Conservation (phyloP, 2,113 vertebrate species). For the Ciconia boyciana region DNA sequence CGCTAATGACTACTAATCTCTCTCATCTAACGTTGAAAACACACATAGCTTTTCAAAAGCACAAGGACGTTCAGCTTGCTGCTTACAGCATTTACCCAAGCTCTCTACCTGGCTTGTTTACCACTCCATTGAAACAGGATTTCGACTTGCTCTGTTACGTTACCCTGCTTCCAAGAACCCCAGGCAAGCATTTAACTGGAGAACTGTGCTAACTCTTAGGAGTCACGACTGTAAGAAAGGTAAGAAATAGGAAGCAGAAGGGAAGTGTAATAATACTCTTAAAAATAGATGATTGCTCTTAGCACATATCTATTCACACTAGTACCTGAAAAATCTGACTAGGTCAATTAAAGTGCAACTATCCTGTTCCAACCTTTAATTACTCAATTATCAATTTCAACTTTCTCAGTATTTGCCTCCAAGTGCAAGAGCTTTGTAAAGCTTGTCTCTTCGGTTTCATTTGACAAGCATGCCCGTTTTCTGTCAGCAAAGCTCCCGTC, state of each 20-base stretch:
- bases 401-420: too few relatives aligned
- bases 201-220: background rate
- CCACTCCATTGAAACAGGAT: too few relatives aligned
- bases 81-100: background rate
- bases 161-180: background rate
- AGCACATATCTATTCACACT: accelerated
- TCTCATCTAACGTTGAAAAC: accelerated
- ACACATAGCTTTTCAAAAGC: background rate
- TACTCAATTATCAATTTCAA: accelerated
- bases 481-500: accelerated
- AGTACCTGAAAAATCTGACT: accelerated
- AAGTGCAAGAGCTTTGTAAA: accelerated
- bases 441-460: accelerated
- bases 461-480: accelerated
- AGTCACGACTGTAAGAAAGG: accelerated
- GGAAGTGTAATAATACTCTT: accelerated
- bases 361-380: too few relatives aligned
- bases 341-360: accelerated
- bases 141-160: background rate
- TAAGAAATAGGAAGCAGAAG: background rate
- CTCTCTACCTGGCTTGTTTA: background rate
- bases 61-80: too few relatives aligned
- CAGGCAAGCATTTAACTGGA: background rate
- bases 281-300: accelerated
- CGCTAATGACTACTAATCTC: accelerated